Percentiles rank a stretch among this genome's conserved stretches.
Evolutionary conservation across 2,113 vertebrate genomes (phyloP).

Genomic region (Carettochelys insculpta): DNA sequence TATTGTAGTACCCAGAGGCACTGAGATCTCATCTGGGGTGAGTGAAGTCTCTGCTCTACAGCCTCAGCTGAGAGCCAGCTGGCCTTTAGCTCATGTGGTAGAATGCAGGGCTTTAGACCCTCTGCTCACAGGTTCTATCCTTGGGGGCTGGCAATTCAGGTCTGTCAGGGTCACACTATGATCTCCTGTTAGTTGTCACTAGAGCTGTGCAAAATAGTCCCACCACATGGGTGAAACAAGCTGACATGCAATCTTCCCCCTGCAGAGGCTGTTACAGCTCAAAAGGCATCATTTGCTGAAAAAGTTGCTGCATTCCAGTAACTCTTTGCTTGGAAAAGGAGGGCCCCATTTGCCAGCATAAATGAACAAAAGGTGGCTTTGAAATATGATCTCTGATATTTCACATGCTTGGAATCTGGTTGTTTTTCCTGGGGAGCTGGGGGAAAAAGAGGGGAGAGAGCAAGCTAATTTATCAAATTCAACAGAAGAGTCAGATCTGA

Average conservation of each 20-base stretch:
- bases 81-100: no score
- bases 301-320: neutral
- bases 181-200: neutral
- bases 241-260: neutral
- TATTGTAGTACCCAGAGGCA: no score
- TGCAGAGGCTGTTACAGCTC: fast-evolving
- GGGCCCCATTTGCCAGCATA: neutral
- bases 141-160: no score
- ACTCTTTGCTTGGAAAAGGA: neutral
- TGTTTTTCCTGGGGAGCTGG: neutral
- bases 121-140: no score
- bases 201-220: neutral
- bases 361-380: neutral
- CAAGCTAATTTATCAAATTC: neutral
- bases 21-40: no score
- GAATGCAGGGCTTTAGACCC: no score
- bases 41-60: no score
- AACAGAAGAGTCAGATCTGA: neutral
- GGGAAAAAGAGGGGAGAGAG: fast-evolving
- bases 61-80: no score
- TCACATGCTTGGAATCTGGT: fast-evolving
- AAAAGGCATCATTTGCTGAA: neutral
- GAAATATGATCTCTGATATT: neutral
- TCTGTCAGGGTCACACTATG: no score
- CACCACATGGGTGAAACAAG: neutral